phyloP scores from a whole-genome alignment of 2,888 invertebrate genomes.

The Eupithecia pulchellata region DNA sequence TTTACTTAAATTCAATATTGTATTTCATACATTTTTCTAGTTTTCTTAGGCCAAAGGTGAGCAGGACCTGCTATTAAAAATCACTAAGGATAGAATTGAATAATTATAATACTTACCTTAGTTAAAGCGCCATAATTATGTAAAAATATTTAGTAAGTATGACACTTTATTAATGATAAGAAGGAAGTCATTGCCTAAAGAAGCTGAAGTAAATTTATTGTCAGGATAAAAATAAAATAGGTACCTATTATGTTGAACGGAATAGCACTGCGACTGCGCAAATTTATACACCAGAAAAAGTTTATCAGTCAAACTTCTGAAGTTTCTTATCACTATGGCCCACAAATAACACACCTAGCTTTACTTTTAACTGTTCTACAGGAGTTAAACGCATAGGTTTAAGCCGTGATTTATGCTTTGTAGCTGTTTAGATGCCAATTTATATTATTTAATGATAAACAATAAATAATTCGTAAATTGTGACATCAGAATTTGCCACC shows the following conservation, averaged over 20 bases:
- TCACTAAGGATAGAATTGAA: neutral
- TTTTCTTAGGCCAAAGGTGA: neutral
- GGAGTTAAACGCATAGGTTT: slow-evolving; percentile 1
- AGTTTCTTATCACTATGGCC: slow-evolving; percentile 3
- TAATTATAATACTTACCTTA: neutral
- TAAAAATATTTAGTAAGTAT: neutral
- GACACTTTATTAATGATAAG: neutral
- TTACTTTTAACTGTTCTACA: neutral
- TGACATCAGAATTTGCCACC: slow-evolving; percentile 80
- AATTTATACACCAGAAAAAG: slow-evolving; percentile 29
- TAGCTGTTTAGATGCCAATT: slow-evolving; percentile 26
- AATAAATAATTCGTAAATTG: slow-evolving; percentile 55
- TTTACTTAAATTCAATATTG: neutral
- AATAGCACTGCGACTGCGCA: slow-evolving; percentile 6
- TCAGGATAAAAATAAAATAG: neutral
- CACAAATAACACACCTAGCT: neutral
- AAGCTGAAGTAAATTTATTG: neutral
- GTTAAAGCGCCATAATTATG: neutral
- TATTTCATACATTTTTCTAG: neutral
- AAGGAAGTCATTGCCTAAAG: neutral
- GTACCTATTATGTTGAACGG: neutral
- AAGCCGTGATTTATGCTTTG: neutral
- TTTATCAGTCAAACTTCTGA: slow-evolving; percentile 33
- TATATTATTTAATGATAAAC: slow-evolving; percentile 5
- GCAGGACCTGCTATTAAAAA: neutral